Evolutionary conservation across 2,113 vertebrate genomes (phyloP).

Genomic region (Cottus gobio): DNA sequence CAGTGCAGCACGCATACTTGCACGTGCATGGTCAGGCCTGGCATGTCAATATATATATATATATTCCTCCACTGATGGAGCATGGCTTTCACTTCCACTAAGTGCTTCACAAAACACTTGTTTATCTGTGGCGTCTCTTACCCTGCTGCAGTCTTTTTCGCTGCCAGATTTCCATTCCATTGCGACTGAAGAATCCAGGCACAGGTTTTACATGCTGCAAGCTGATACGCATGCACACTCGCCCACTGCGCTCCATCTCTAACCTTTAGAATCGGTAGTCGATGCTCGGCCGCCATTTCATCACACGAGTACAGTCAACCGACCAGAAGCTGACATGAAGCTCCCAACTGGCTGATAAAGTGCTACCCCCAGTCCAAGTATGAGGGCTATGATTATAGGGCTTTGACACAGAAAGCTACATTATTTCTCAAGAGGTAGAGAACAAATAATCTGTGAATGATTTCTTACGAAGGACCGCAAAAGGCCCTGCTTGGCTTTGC

Average conservation of each 20-base stretch:
- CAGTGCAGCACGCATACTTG: neutral
- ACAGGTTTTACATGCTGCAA: neutral
- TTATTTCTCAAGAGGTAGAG: too few relatives aligned
- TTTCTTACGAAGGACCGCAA: neutral
- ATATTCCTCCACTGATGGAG: neutral
- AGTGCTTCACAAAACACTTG: neutral
- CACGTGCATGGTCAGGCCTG: too few relatives aligned
- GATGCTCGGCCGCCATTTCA: conserved; percentile 22
- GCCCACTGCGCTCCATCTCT: conserved; percentile 6
- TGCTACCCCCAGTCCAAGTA: neutral
- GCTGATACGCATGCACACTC: neutral
- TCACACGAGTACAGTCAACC: conserved; percentile 35
- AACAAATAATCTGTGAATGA: neutral
- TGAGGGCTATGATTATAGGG: conserved; percentile 14
- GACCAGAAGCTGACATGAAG: conserved; percentile 42
- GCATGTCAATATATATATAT: too few relatives aligned
- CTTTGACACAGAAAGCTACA: conserved; percentile 2
- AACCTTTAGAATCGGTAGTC: conserved; percentile 48
- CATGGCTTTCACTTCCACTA: conserved; percentile 1
- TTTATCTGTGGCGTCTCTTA: neutral
- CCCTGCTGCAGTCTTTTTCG: neutral
- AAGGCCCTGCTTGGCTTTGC: neutral
- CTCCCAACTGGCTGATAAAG: conserved; percentile 29
- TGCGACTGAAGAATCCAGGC: conserved; percentile 37
- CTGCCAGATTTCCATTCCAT: conserved; percentile 31